Conservation (phyloP, 2,888 invertebrate genomes). For the Scaptomyza parva region DNA sequence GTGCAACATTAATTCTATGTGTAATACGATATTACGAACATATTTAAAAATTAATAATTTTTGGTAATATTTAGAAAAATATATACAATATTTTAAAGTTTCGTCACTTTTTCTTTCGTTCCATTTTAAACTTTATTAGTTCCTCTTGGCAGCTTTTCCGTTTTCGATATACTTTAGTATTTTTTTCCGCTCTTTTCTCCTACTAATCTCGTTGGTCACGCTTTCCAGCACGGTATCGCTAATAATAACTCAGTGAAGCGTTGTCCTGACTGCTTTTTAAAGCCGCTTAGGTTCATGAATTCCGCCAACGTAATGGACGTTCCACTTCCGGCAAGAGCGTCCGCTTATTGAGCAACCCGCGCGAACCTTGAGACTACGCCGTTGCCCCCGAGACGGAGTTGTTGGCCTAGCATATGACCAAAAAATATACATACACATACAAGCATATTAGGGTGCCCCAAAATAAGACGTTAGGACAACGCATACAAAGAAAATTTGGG, state of each 20-base stretch:
- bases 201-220: constrained; percentile 57
- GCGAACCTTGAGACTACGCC: constrained; percentile 59
- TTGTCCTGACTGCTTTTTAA: constrained; percentile 57
- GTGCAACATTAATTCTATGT: too few relatives aligned
- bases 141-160: constrained; percentile 13
- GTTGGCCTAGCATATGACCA: constrained; percentile 66
- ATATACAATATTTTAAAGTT: background rate
- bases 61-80: too few relatives aligned
- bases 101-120: background rate
- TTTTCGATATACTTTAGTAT: constrained; percentile 38
- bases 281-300: constrained; percentile 71
- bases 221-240: constrained; percentile 28
- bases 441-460: constrained; percentile 24
- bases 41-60: too few relatives aligned
- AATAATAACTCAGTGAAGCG: constrained; percentile 52
- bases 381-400: constrained; percentile 30
- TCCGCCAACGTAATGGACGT: constrained; percentile 34
- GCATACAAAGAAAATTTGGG: constrained; percentile 57
- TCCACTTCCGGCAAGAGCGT: constrained; percentile 45
- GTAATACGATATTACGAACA: too few relatives aligned
- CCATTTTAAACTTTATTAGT: constrained; percentile 8
- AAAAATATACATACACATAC: background rate
- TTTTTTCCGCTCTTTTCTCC: constrained; percentile 6
- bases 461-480: constrained; percentile 49
- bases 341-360: constrained; percentile 66